phyloP scores from a whole-genome alignment of 2,797 vertebrate genomes.

The Rhinella marina region DNA sequence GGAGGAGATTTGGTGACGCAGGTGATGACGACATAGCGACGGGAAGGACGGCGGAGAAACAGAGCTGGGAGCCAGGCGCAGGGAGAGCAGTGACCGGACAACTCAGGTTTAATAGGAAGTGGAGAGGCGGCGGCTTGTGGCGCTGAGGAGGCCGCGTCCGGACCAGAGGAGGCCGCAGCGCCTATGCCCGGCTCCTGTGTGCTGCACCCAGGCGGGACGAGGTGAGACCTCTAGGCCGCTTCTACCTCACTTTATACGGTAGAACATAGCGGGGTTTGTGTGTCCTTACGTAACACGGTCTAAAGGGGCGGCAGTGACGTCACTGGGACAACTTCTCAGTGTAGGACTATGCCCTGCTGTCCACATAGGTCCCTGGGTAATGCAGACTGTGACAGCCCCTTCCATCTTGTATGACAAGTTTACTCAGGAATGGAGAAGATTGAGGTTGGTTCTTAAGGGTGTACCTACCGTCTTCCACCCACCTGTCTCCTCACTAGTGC shows the following conservation, averaged over 20 bases:
- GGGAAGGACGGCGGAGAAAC: slow-evolving; percentile 22
- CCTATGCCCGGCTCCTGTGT: not conserved
- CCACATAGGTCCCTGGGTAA: not conserved
- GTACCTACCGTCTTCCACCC: no score
- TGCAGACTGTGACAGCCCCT: no score
- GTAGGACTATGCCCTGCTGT: not conserved
- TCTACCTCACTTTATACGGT: not conserved
- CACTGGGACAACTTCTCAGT: not conserved
- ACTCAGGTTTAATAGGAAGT: not conserved
- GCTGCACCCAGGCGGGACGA: not conserved
- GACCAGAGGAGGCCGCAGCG: slow-evolving; percentile 19
- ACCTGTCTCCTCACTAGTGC: no score
- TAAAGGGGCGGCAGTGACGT: not conserved
- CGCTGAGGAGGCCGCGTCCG: not conserved
- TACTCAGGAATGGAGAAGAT: no score
- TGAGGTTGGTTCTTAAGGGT: no score
- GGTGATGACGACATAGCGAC: slow-evolving; percentile 26
- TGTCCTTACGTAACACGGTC: not conserved
- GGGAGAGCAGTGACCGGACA: not conserved
- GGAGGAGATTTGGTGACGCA: not conserved
- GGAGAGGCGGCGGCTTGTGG: not conserved
- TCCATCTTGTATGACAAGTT: no score
- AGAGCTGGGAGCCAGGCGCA: not conserved
- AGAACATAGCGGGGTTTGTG: no score
- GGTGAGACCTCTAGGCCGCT: slow-evolving; percentile 26